These are phyloP conservation scores for Caprella mutica DNA, from an alignment of 2,888 invertebrate genomes.

Conservation along the genomic window DNA sequence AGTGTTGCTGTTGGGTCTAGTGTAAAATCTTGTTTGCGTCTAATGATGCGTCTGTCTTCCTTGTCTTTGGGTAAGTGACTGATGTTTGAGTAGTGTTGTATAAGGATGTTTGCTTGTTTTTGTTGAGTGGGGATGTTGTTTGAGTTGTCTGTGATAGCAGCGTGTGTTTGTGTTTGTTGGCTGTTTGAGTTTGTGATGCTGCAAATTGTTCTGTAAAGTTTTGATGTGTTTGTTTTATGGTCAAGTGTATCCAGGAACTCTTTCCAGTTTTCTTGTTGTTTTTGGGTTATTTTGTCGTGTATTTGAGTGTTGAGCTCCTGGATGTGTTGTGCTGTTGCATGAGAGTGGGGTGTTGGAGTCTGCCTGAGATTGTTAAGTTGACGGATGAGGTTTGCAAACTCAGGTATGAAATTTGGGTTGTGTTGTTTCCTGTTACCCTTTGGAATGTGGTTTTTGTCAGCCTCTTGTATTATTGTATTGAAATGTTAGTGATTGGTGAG, in stretches of 20 bases:
- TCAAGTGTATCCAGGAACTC: slow-evolving; percentile 7
- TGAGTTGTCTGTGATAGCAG: background rate
- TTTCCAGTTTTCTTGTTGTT: slow-evolving; percentile 11
- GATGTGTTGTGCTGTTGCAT: background rate
- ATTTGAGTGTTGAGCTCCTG: slow-evolving; percentile 4
- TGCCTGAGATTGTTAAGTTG: slow-evolving; percentile 10
- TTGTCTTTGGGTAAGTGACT: slow-evolving; percentile 6
- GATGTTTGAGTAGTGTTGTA: slow-evolving; percentile 3
- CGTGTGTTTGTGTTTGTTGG: background rate
- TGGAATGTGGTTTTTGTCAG: slow-evolving; percentile 9
- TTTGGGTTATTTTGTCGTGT: background rate
- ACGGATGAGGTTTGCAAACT: slow-evolving; percentile 8
- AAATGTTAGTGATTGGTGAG: slow-evolving; percentile 9
- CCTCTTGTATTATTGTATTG: slow-evolving; percentile 3
- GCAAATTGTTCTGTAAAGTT: slow-evolving; percentile 8
- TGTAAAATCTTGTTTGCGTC: background rate
- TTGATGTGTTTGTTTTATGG: slow-evolving; percentile 9
- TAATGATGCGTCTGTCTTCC: slow-evolving; percentile 1
- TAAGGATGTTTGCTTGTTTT: slow-evolving; percentile 12
- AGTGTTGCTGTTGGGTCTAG: slow-evolving; percentile 4
- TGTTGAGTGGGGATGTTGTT: background rate
- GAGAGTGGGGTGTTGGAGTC: slow-evolving; percentile 6
- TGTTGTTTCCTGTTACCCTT: slow-evolving; percentile 9
- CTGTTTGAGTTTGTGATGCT: slow-evolving; percentile 13
- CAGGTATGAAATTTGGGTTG: slow-evolving; percentile 16